Evolutionary conservation across 2,113 vertebrate species (phyloP).

Genomic region (Cryptotis parvus): DNA sequence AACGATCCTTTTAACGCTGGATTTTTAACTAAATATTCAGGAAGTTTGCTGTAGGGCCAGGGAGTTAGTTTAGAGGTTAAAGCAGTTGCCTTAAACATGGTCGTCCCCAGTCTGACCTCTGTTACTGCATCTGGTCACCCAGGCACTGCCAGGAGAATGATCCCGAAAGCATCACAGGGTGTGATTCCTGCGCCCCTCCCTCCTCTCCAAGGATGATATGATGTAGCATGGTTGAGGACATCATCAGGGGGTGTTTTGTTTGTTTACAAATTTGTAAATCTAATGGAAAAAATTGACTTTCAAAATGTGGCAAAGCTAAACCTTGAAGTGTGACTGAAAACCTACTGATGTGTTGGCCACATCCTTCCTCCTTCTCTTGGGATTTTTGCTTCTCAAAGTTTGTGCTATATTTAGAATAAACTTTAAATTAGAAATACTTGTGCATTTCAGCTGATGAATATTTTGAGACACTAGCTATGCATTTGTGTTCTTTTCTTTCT

Average conservation of each 20-base stretch:
- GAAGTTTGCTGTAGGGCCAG: not conserved
- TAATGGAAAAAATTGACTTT: not conserved
- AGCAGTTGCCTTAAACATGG: too few relatives aligned
- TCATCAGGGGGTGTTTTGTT: not conserved
- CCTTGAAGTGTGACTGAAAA: not conserved
- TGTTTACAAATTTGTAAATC: not conserved
- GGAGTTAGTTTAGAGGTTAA: too few relatives aligned
- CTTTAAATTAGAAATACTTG: slow-evolving; percentile 47
- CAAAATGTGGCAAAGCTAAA: not conserved
- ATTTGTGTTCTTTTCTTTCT: slow-evolving; percentile 16
- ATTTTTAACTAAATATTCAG: not conserved
- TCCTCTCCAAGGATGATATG: not conserved
- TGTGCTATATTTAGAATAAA: not conserved
- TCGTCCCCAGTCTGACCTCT: too few relatives aligned
- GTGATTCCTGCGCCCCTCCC: too few relatives aligned
- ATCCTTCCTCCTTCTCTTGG: not conserved
- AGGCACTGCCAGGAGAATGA: too few relatives aligned
- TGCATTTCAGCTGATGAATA: not conserved
- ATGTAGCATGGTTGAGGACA: not conserved
- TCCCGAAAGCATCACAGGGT: too few relatives aligned
- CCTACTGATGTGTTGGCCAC: not conserved
- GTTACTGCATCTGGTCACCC: too few relatives aligned
- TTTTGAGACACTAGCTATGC: not conserved
- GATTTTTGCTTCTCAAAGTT: not conserved
- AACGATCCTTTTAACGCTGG: too few relatives aligned